Evolutionary conservation across 2,888 invertebrate genomes (phyloP).

Genomic region (Campoplex nolae): DNA sequence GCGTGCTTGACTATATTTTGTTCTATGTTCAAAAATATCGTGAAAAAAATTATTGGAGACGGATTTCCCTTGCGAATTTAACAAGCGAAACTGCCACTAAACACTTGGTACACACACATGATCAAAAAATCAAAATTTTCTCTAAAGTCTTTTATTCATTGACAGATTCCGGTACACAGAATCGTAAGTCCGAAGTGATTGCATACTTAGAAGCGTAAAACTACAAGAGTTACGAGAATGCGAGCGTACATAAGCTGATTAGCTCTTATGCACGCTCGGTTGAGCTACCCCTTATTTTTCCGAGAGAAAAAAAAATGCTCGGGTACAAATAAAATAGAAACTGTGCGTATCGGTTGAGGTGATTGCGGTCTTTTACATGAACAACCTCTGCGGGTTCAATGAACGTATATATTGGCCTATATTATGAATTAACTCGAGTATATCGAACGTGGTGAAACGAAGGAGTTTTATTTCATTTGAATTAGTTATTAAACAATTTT

Average conservation of each 20-base stretch:
- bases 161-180: not conserved
- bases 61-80: not conserved
- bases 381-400: constrained; percentile 18
- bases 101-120: not conserved
- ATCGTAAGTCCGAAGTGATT: constrained; percentile 9
- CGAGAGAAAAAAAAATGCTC: constrained; percentile 24
- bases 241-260: constrained; percentile 51
- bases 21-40: not conserved
- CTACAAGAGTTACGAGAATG: constrained; percentile 25
- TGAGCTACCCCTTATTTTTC: constrained; percentile 34
- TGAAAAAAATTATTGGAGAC: not conserved
- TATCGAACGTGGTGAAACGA: not conserved
- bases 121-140: too few species aligned
- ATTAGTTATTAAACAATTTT: not conserved
- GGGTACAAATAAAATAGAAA: constrained; percentile 6
- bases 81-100: not conserved
- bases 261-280: constrained; percentile 50
- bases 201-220: constrained; percentile 42
- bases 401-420: constrained; percentile 18
- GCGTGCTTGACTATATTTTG: not conserved
- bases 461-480: not conserved
- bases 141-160: not conserved
- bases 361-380: constrained; percentile 33
- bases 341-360: constrained; percentile 23
- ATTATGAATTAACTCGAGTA: constrained; percentile 9